Conservation (phyloP, 2,888 invertebrate genomes). For the Microctonus hyperodae region DNA sequence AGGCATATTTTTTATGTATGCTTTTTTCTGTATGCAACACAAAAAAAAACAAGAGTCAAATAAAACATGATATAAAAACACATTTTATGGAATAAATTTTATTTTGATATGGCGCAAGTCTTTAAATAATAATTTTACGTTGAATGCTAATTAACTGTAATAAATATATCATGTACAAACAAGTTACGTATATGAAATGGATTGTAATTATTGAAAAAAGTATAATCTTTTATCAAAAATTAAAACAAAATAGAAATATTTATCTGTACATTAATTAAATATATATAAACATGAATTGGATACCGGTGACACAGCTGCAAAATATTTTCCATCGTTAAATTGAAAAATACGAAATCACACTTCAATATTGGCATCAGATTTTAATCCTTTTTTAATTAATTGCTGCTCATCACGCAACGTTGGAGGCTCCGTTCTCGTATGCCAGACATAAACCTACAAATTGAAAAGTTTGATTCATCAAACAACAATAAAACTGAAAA, state of each 20-base stretch:
- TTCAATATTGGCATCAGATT: slow-evolving; percentile 70
- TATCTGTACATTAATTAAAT: neutral
- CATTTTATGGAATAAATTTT: neutral
- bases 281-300: neutral
- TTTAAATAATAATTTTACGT: too few species aligned
- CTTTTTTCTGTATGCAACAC: slow-evolving; percentile 63
- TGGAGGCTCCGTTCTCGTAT: slow-evolving; percentile 93
- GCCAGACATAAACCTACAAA: slow-evolving; percentile 92
- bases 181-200: too few species aligned
- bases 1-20: slow-evolving; percentile 64
- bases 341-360: slow-evolving; percentile 61
- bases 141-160: too few species aligned
- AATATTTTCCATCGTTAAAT: neutral
- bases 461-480: slow-evolving; percentile 16
- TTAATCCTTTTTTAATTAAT: slow-evolving; percentile 66
- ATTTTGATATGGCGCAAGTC: neutral
- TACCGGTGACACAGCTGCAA: neutral
- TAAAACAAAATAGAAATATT: neutral
- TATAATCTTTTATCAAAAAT: neutral
- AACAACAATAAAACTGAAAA: slow-evolving; percentile 5
- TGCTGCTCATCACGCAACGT: slow-evolving; percentile 75
- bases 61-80: slow-evolving; percentile 35
- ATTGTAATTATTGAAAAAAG: too few species aligned
- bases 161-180: too few species aligned
- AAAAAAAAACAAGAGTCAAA: slow-evolving; percentile 48